Base-by-base conservation (phyloP, 1,140 invertebrate species). In the Dufourea novaeangliae region DNA sequence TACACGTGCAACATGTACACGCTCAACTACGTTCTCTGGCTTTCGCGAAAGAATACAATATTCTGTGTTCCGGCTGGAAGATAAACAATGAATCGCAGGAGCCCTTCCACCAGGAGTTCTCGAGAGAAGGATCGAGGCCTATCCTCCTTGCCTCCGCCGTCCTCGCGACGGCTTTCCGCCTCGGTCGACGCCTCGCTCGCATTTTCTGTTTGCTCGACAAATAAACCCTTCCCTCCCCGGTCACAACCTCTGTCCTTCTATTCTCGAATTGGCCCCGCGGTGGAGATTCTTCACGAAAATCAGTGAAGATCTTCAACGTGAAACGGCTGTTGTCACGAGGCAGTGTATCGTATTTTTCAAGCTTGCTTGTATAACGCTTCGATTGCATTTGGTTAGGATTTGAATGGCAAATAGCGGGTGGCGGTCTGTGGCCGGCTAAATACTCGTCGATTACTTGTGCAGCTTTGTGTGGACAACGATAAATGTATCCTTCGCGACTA, bases 161-260 rank as follows among this genome's bases (percentile, higher is more conserved):
- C 12, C 11, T 6, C 12, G 54, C 54, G 54, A 46, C 22, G n/a
- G 41, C 68, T 52, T 44, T 64, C 46, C 59, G 8, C 27, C 22
- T 56, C 37, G 50, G 46, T 50, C 66, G 44, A 80, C 81, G 74
- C 67, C 79, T 75, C 74, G 78, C 80, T 72, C 86, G 72, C 71
- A 70, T 83, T 83, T 85, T 85, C 88, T 90, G 88, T 91, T 91
- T 91, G 85, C 82, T 89, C 84, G 84, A 83, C 90, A 90, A 91
- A 91, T 83, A 91, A 86, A 86, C 83, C 84, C 88, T 87, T 80
- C 79, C 80, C 41, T 79, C 78, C 80, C 41, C 62, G 57, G 71
- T n/a, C n/a, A n/a, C 70, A 32, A 32, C 46, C 54, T 67, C 52
- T 70, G 20, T 71, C 56, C 67, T 44, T 63, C 46, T 57, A n/a